Conservation (phyloP, 1,140 invertebrate species). For the Leptonema lineaticorne region DNA sequence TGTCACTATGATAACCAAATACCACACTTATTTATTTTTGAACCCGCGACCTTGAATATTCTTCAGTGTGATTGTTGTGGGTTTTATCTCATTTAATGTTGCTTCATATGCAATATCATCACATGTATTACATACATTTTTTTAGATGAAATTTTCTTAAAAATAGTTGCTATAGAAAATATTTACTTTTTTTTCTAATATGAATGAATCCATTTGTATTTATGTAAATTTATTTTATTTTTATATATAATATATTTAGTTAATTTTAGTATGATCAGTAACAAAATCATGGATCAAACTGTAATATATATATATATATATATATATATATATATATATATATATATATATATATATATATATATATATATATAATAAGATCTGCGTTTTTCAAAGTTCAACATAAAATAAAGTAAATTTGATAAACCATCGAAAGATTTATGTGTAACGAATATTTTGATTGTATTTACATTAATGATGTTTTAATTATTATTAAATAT, state of each 20-base stretch:
- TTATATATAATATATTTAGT: neutral
- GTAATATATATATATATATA: no score
- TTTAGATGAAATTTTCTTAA: neutral
- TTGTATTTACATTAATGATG: no score
- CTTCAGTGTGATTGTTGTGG: neutral
- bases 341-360: no score
- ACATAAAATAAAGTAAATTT: no score
- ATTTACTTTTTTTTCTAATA: neutral
- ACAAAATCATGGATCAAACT: neutral
- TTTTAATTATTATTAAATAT: no score
- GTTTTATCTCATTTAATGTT: neutral
- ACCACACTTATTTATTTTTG: constrained; percentile 1
- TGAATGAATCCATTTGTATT: neutral
- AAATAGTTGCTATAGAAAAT: neutral
- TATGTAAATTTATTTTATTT: neutral
- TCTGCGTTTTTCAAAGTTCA: no score
- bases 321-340: no score
- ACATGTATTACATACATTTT: neutral
- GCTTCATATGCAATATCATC: neutral
- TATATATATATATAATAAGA: no score
- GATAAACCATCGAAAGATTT: no score
- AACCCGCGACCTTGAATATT: neutral
- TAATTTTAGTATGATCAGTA: neutral
- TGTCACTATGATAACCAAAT: neutral
- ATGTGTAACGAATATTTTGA: no score